Evolutionary conservation across 2,113 vertebrate species (phyloP).

Genomic region (Corydoras maculifer): DNA sequence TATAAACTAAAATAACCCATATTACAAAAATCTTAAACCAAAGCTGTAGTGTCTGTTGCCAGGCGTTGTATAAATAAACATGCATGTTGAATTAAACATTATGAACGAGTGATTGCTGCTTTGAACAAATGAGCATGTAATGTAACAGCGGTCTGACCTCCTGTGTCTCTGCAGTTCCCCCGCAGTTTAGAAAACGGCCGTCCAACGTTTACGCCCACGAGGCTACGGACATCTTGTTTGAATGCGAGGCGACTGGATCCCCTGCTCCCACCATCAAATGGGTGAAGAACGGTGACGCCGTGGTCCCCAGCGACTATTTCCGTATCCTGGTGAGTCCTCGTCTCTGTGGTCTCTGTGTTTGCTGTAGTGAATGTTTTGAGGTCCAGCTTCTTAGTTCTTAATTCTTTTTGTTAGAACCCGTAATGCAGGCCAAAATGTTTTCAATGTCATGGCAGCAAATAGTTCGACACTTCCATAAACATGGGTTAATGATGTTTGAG

Average conservation of each 20-base stretch:
- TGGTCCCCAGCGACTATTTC: slow-evolving; percentile 98
- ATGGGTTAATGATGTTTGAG: too few species aligned
- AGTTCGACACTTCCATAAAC: too few species aligned
- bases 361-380: too few species aligned
- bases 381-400: too few species aligned
- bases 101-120: not conserved
- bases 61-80: too few species aligned
- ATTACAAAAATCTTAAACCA: too few species aligned
- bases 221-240: slow-evolving; percentile 92
- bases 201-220: slow-evolving; percentile 85
- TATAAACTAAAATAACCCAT: too few species aligned
- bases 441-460: too few species aligned
- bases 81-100: too few species aligned
- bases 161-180: slow-evolving; percentile 67
- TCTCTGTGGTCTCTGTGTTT: not conserved
- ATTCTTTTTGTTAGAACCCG: too few species aligned
- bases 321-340: slow-evolving; percentile 82
- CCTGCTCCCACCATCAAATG: slow-evolving; percentile 89
- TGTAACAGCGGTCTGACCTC: not conserved
- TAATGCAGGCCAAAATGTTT: too few species aligned
- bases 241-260: slow-evolving; percentile 85
- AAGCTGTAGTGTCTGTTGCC: too few species aligned
- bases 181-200: slow-evolving; percentile 78
- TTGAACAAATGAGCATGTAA: not conserved
- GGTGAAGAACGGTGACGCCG: slow-evolving; percentile 95